Evolutionary conservation across 92 coral and sea anemone genomes (phyloP), one percentile per base, ranked within the genome.

Genomic region (Porites lobata): DNA sequence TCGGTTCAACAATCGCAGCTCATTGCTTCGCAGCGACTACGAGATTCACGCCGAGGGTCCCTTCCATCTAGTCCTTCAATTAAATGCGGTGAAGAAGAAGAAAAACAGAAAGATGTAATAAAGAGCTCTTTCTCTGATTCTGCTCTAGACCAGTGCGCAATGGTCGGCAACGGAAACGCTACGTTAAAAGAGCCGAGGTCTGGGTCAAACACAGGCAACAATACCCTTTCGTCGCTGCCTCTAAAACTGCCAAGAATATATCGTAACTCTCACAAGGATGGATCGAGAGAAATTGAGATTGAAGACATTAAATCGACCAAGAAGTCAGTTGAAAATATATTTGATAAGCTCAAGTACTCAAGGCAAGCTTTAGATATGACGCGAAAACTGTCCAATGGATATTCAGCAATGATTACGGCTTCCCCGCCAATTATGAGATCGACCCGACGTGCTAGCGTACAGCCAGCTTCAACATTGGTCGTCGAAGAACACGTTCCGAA

Each of bases 51-150:
- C 6, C 66, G 89, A 38, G 77, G 77, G 4, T 85, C 89, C 2
- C 74, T 85, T 8, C 84, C 89, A 0, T 74, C 69, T 7, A 59
- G 68, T 22, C 58, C 66, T 14, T 47, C 89, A 22, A 18, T 43
- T 57, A 69, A 70, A 15, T 63, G 5, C 15, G 14, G 14, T 47
- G 47, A 32, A 9, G 80, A 62, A 13, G 56, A 82, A 6, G 78
- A 82, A 22, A 43, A n/a, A 57, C 47, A 20, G 59, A 72, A 24
- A 9, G 71, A 74, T 1, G n/a, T 50, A 1, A 21, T 73, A 64
- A 73, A 74, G 73, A 84, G 50, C 43, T 73, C 84, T 38, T 67
- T 69, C 52, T 85, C 89, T 17, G 83, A 78, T 67, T 85, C 89
- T 14, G 84, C 84, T 56, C 19, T 85, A 59, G 76, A 66, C 22